Evolutionary conservation across 2,797 vertebrate species (phyloP).

Genomic region (Phoeniculus purpureus): DNA sequence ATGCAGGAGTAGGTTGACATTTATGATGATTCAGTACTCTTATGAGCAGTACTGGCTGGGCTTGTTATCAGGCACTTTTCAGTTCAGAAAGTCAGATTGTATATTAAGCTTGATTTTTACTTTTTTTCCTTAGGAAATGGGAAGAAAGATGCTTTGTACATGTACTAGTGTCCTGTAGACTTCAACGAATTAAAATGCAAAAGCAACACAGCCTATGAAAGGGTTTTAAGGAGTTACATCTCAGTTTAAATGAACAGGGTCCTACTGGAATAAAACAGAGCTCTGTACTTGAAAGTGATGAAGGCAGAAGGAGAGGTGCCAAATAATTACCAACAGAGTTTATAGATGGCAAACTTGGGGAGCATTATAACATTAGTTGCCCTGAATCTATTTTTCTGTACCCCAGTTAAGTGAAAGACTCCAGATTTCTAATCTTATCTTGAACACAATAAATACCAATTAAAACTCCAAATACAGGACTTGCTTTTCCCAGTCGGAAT

Average conservation of each 20-base stretch:
- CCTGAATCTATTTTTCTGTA: not conserved
- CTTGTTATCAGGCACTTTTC: not conserved
- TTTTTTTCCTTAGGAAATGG: not conserved
- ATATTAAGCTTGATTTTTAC: not conserved
- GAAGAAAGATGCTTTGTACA: not conserved
- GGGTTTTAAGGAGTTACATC: not conserved
- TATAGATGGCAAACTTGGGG: not conserved
- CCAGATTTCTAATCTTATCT: not conserved
- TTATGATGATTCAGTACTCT: not conserved
- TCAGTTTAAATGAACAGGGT: not conserved
- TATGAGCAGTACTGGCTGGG: not conserved
- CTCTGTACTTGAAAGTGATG: not conserved
- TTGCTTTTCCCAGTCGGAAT: not conserved
- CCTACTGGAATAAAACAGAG: not conserved
- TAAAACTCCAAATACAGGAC: not conserved
- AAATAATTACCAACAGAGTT: not conserved
- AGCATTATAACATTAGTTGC: not conserved
- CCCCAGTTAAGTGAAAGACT: not conserved
- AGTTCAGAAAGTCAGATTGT: not conserved
- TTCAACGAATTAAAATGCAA: not conserved
- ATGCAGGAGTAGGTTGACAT: not conserved
- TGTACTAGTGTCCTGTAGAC: not conserved
- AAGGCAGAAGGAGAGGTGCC: not conserved
- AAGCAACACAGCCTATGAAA: not conserved
- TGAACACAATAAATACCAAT: not conserved